Conservation (phyloP, 2,888 invertebrate species). For the Galerucella pusilla region DNA sequence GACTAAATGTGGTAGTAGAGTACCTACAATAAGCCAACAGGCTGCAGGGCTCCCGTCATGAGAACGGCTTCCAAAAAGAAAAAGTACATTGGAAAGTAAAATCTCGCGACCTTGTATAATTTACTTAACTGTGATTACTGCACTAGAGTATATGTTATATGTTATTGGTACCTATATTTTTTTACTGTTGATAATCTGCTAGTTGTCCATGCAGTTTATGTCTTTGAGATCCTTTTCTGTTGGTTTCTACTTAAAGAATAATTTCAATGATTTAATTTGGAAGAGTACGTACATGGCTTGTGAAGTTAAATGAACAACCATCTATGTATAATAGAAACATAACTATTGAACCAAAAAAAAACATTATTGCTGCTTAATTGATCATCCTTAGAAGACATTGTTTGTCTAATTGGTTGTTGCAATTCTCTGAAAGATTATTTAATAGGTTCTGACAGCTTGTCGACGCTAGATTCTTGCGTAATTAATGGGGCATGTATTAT, state of each 20-base stretch:
- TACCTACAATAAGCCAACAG: no score
- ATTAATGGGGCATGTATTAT: background rate
- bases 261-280: background rate
- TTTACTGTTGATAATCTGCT: background rate
- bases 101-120: no score
- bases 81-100: no score
- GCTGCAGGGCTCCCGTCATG: no score
- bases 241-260: slow-evolving; percentile 1
- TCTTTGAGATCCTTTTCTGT: background rate
- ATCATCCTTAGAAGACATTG: background rate
- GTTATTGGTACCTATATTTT: background rate
- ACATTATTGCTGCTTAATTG: background rate
- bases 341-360: background rate
- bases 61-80: no score
- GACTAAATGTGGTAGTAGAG: no score
- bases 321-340: background rate
- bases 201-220: background rate
- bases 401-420: background rate
- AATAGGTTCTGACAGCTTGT: background rate
- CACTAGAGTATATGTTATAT: no score
- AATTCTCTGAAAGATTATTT: background rate
- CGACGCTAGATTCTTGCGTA: background rate
- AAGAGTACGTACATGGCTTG: background rate
- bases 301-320: background rate
- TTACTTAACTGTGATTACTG: no score